phyloP scores from a whole-genome alignment of 2,113 vertebrate species.

The Rhinoderma darwinii region DNA sequence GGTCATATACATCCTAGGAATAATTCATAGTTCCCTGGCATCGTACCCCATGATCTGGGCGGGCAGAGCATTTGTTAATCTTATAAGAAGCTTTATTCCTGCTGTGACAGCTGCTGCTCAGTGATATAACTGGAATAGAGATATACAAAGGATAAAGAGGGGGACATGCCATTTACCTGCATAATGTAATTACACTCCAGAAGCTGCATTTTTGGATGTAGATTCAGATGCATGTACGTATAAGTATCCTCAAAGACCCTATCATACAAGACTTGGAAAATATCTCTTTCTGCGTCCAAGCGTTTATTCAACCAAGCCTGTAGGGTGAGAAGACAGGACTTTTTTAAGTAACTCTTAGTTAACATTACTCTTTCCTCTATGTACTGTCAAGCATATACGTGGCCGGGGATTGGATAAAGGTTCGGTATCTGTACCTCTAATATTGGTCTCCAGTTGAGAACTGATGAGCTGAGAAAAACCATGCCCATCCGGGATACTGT shows the following conservation, averaged over 20 bases:
- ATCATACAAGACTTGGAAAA: not conserved
- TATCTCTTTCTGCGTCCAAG: not conserved
- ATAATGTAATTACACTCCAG: not conserved
- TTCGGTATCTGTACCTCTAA: conserved; percentile 81
- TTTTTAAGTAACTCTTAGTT: not conserved
- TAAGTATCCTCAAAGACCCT: not conserved
- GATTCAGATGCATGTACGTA: not conserved
- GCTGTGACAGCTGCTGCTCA: too few relatives aligned
- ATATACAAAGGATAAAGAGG: not conserved
- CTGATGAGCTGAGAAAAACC: conserved; percentile 98
- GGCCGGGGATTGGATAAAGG: not conserved
- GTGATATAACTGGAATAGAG: not conserved
- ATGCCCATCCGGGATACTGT: conserved; percentile 97
- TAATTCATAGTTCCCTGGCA: too few relatives aligned
- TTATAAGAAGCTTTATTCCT: too few relatives aligned
- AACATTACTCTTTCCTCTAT: too few relatives aligned
- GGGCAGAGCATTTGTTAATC: too few relatives aligned
- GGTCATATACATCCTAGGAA: too few relatives aligned
- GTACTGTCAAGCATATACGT: not conserved
- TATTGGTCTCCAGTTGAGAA: conserved; percentile 91
- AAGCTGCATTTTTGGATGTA: conserved; percentile 2
- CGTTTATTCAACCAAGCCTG: not conserved
- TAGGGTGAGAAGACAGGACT: not conserved
- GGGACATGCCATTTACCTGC: not conserved
- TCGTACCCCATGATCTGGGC: too few relatives aligned